phyloP scores from a whole-genome alignment of 2,888 invertebrate genomes.

The Serrognathus titanus region DNA sequence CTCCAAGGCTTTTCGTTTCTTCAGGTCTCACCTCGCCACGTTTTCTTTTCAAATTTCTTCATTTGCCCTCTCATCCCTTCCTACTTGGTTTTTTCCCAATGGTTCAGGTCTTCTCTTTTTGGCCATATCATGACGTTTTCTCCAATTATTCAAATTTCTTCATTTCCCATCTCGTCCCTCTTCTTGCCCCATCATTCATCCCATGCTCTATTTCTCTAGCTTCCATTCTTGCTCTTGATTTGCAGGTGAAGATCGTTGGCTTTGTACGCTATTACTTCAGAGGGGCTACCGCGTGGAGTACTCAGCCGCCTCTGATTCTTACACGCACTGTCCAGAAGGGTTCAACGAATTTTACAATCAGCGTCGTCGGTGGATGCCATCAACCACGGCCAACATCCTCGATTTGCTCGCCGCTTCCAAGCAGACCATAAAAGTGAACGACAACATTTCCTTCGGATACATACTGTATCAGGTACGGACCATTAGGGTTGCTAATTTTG shows the following conservation, averaged over 20 bases:
- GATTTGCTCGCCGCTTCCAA: constrained; percentile 79
- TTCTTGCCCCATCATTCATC: too few species aligned
- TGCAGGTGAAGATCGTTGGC: constrained; percentile 90
- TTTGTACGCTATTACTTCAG: constrained; percentile 88
- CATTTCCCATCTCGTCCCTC: too few species aligned
- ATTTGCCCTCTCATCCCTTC: too few species aligned
- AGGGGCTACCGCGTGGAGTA: constrained; percentile 91
- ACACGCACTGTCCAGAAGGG: constrained; percentile 89
- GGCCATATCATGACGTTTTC: too few species aligned
- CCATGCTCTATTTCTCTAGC: too few species aligned
- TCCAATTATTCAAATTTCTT: too few species aligned
- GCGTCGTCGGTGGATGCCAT: constrained; percentile 92
- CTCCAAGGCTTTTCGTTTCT: background rate
- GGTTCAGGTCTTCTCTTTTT: too few species aligned
- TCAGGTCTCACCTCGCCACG: too few species aligned
- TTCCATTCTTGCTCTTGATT: background rate
- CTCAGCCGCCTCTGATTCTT: constrained; percentile 92
- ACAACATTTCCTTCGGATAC: constrained; percentile 82
- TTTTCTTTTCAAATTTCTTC: too few species aligned
- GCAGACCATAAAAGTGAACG: constrained; percentile 76
- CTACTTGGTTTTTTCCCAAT: too few species aligned
- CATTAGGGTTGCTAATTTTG: too few species aligned
- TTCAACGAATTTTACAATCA: constrained; percentile 95
- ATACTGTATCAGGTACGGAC: constrained; percentile 64
- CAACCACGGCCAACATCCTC: constrained; percentile 92